Base-by-base conservation (phyloP, 2,888 invertebrate species). In the Andrena camellia region DNA sequence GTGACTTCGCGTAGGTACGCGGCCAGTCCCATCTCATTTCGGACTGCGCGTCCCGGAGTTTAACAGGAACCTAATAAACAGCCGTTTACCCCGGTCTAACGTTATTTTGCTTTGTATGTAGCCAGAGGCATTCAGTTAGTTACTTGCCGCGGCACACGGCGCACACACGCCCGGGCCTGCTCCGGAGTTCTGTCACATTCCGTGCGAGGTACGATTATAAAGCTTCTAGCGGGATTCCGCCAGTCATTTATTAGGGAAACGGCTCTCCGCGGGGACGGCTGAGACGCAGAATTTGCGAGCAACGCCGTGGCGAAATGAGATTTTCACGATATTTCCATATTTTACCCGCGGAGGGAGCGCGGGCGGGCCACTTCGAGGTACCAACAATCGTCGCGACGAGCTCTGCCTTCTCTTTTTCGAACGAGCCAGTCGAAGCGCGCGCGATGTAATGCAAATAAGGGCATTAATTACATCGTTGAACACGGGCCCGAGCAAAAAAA, bases 11-110 rank as follows among this genome's bases (percentile, higher is more conserved):
- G 48, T 73, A 42, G 67, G 42, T 33, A 33, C 48, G 59, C 35
- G 62, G 57, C 63, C 76, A 63, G 72, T 84, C 57, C 75, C 68
- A 66, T 81, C 72, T 84, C 84, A 81, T 84, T 81, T 78, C 77
- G 75, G 75, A 48, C 66, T 73, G 50, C 64, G 57, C 42, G 54
- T 64, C 54, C 60, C 57, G 13, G 82, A 84, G 78, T 84, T 84
- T 78, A 68, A 68, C 74, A 68, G 85, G 84, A 84, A 84, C 78
- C 76, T 85, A 85, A 85, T 85, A 84, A 85, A 84, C 84, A 85
- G 78, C 68, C 84, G 84, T 84, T 85, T 85, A 78, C 82, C 78
- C 54, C 57, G n/a, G 76, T 73, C 84, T 84, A 82, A 82, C 84
- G 76, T 84, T 85, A 84, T 84, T 82, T 76, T 63, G 75, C 69